Evolutionary conservation across 1,140 invertebrate genomes (phyloP), one percentile per base, ranked within the genome.

Genomic region (Orius insidiosus): DNA sequence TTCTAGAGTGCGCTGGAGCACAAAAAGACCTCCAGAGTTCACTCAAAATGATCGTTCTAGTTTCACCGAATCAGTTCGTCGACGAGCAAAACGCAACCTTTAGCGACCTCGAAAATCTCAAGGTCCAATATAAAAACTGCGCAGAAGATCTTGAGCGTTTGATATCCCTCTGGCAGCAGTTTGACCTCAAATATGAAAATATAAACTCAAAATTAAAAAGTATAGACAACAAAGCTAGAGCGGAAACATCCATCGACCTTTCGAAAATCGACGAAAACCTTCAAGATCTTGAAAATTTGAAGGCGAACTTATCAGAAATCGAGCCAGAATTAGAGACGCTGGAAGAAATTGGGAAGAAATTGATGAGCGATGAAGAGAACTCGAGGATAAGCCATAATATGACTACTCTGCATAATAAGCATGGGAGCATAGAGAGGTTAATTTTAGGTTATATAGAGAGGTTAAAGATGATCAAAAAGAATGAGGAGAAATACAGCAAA

Each of bases 121-220:
- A 78, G 36, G 63, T 69, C 9, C 75, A 73, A 48, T 78, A 76
- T 54, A 59, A 67, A 13, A 69, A 72, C 55, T 85, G 83, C 15
- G 80, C 80, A 56, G 63, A 66, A 5, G 64, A 75, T 39, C 60
- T 90, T 1, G 72, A 80, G 57, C 68, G 74, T 38, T 80, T 83
- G 55, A 75, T 88, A 16, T 69, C 71, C 34, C 64, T 84, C 5
- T 89, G 85, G 80, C 71, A 80, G 49, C 71, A 77, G 47, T 89
- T 88, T 60, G 86, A 93, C 58, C 10, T 18, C 9, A 45, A 50
- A 42, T 50, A 41, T 33, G 87, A 93, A 54, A 73, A 71, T 48
- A 68, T 92, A 6, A 71, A 76, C 1, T 68, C 75, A 1, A 90
- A 84, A 85, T 59, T 96, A n/a, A 87, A 85, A 59, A 78, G 85